Evolutionary conservation across 2,113 vertebrate species (phyloP), one percentile per base, ranked within the genome.

Genomic region (Micronycteris hirsuta): DNA sequence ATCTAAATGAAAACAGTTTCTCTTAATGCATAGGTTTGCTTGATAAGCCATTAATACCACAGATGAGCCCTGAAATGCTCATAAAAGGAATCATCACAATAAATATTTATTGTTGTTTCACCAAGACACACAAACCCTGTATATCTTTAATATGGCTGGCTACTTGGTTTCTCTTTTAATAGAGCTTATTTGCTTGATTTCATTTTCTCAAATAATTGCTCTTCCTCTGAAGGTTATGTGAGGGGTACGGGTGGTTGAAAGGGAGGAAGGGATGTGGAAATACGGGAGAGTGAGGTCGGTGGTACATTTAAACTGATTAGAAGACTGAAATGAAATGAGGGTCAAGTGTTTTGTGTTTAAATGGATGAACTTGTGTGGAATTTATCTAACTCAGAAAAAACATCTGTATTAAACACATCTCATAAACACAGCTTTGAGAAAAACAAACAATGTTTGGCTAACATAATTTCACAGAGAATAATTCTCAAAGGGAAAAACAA

Each of bases 1-100:
- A 96, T 81, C 70, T 82, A 98, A 98, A 97, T 85, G 89, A 98
- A 97, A 97, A 95, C 91, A 67, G 89, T 74, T 97, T 96, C 95
- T 86, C 81, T 98, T 81, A 97, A 96, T 96, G 91, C 93, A 98
- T 68, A 96, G 70, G 94, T 83, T 93, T 96, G 94, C 96, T 91
- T 95, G 93, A 83, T 63, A 97, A 96, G 74, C 71, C 22, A 84
- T 96, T 94, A 97, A 98, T 96, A 97, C 89, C 78, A 81, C 93
- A 97, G 96, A 96, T 84, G 92, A 81, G 95, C 68, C 93, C 20
- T 90, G 83, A 93, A 97, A 98, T 76, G 71, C 81, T 85, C 93
- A 96, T 87, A 83, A 70, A 92, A 8, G 47, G 20, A 89, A 65
- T 82, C 43, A 97, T 92, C 95, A 85, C 77, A 93, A 88, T 97